Base-by-base conservation (phyloP, 2,797 vertebrate species). In the Darevskia mixta region DNA sequence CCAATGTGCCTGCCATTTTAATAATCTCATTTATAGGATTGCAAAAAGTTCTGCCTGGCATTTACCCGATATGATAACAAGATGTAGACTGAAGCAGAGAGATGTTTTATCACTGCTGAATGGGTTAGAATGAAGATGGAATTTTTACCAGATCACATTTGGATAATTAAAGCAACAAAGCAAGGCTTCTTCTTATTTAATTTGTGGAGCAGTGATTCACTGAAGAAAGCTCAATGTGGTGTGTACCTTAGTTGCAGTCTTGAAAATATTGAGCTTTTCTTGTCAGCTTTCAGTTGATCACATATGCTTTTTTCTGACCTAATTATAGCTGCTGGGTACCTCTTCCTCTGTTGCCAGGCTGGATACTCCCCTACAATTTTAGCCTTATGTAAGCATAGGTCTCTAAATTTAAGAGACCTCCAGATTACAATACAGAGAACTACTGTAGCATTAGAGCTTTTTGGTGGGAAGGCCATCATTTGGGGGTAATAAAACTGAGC, bases 161-260 rank as follows among this genome's bases (percentile, higher is more conserved):
- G 49, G 45, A 84, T 72, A 88, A 88, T 41, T 88, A 79, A 83
- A 77, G 41, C 41, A 77, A 69, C 1, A 7, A 41, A 27, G 27
- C 61, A 86, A 69, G 23, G 76, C 64, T 29, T 3, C 20, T 55
- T 58, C n/a, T 66, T 78, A 55, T 87, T 83, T 83, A 41, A 84
- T 72, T 71, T 83, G 49, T 88, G 35, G 27, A 45, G 45, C 13
- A 88, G 27, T 45, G 45, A 84, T 84, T 88, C 49, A 79, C 18
- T 18, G 29, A 29, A 29, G 9, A 41, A 64, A 72, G 5, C 23
- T 18, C 29, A 58, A 29, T 72, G 66, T 43, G 49, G 2, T 71
- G 35, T 78, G 38, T 23, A 9, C 41, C 29, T 83, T 27, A 23
- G 3, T 78, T 35, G 9, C 13, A 32, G 49, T 2, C 49, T n/a